These are phyloP conservation scores for Zonitis immaculata DNA, from an alignment of 2,888 invertebrate species.

Conservation along the genomic window DNA sequence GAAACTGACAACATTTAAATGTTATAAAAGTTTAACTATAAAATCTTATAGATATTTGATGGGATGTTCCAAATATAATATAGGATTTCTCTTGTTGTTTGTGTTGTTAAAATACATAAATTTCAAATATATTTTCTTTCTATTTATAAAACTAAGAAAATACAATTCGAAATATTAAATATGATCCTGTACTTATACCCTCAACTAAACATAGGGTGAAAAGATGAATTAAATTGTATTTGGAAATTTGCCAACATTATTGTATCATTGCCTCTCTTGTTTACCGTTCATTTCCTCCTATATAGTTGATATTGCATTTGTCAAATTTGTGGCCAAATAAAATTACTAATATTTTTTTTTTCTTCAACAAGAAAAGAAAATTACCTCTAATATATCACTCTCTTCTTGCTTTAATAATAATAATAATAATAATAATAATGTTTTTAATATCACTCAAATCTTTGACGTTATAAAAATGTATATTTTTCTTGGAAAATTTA, in stretches of 20 bases:
- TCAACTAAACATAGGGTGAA: constrained; percentile 17
- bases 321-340: constrained; percentile 8
- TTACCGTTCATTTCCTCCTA: constrained; percentile 11
- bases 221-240: constrained; percentile 19
- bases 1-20: background rate
- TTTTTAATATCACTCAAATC: too few species aligned
- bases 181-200: constrained; percentile 19
- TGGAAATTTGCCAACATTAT: constrained; percentile 13
- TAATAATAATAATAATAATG: too few species aligned
- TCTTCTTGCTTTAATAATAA: too few species aligned
- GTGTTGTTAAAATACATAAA: too few species aligned
- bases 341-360: background rate
- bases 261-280: constrained; percentile 13
- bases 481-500: too few species aligned
- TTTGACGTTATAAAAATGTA: too few species aligned
- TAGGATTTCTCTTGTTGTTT: background rate
- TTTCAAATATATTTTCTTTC: too few species aligned
- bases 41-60: background rate
- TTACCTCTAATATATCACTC: too few species aligned
- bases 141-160: background rate
- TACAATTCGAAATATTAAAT: constrained; percentile 9
- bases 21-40: background rate
- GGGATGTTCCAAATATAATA: background rate
- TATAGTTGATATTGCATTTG: constrained; percentile 9
- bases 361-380: too few species aligned